A percentile compares a stretch with the other conserved stretches of the same genome.
Conservation (phyloP, 2,113 vertebrate genomes). For the Taurulus bubalis region DNA sequence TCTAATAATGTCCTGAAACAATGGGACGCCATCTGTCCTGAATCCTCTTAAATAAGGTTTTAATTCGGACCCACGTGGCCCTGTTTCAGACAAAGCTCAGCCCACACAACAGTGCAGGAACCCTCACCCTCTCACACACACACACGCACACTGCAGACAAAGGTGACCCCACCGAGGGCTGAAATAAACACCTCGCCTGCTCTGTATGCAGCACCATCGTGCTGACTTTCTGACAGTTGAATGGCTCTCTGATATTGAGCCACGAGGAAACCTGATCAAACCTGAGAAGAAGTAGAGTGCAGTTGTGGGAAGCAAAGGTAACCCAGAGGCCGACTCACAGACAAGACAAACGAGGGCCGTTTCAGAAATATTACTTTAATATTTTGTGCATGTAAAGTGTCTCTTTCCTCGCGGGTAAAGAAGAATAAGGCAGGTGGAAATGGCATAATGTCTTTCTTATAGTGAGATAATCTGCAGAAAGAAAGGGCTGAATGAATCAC, state of each 20-base stretch:
- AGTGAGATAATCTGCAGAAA: not conserved
- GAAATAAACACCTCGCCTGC: conserved; percentile 60
- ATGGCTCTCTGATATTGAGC: conserved; percentile 21
- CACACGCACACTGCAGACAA: conserved; percentile 34
- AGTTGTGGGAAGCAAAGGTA: not conserved
- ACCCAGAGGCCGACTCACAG: not conserved
- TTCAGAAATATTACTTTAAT: not conserved
- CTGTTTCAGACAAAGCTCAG: conserved; percentile 69
- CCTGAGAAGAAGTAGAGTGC: not conserved
- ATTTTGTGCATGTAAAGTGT: not conserved
- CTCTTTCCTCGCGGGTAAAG: not conserved
- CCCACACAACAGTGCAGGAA: conserved; percentile 48
- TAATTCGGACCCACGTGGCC: conserved; percentile 72
- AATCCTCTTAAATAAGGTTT: conserved; percentile 82
- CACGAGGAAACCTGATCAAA: conserved; percentile 38
- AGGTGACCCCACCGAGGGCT: conserved; percentile 47
- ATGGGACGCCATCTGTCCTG: conserved; percentile 76
- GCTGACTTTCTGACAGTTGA: conserved; percentile 33
- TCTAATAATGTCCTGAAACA: conserved; percentile 74
- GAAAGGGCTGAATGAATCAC: not conserved
- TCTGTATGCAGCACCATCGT: conserved; percentile 54
- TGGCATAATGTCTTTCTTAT: not conserved
- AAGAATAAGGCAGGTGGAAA: conserved; percentile 6
- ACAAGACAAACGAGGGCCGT: not conserved
- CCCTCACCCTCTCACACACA: conserved; percentile 7